phyloP scores from a whole-genome alignment of 2,797 vertebrate species.

The Australoheros facetus region DNA sequence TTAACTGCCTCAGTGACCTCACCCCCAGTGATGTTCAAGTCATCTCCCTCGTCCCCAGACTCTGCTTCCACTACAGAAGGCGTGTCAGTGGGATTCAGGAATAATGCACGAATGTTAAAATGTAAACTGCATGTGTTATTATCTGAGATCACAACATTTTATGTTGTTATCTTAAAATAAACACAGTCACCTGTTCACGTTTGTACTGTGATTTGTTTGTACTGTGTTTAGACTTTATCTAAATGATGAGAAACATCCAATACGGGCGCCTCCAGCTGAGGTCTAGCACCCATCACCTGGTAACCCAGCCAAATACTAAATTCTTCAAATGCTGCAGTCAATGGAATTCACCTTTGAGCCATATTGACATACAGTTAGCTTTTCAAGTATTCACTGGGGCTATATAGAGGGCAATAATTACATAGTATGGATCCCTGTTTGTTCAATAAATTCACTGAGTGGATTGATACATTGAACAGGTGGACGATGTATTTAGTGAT shows the following conservation, averaged over 20 bases:
- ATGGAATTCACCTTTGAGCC: constrained; percentile 67
- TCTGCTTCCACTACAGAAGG: too few species aligned
- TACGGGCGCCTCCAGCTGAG: constrained; percentile 40
- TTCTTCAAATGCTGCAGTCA: constrained; percentile 63
- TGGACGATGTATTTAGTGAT: constrained; percentile 53
- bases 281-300: constrained; percentile 60
- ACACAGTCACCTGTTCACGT: neutral
- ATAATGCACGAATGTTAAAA: too few species aligned
- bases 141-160: neutral
- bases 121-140: neutral
- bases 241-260: constrained; percentile 45
- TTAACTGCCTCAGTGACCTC: too few species aligned
- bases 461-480: constrained; percentile 57
- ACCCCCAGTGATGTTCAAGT: too few species aligned
- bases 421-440: constrained; percentile 70
- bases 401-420: constrained; percentile 78
- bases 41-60: too few species aligned
- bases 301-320: constrained; percentile 65
- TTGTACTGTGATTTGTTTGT: neutral
- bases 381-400: constrained; percentile 71
- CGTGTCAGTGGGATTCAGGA: too few species aligned
- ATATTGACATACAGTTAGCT: constrained; percentile 74
- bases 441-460: constrained; percentile 65
- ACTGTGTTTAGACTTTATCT: neutral
- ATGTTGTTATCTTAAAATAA: constrained; percentile 6